Evolutionary conservation across 2,113 vertebrate species (phyloP), one percentile per base, ranked within the genome.

Genomic region (Oryzias curvinotus): DNA sequence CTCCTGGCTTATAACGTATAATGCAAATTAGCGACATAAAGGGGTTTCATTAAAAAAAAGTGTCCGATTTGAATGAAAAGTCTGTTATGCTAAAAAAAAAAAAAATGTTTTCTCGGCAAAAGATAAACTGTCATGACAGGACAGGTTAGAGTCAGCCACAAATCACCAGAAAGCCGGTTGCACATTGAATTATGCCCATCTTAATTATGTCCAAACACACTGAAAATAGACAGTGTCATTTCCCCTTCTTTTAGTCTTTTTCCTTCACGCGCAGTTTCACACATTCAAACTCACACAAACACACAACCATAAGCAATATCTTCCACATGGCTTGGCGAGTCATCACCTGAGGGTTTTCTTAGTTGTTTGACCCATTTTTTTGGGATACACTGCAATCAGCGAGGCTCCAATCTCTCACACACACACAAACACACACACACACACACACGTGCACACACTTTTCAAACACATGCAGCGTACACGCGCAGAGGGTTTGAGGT

Each of bases 311-410:
- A 42, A 62, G 48, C 56, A 60, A 18, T 45, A 71, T 65, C 72
- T 69, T 57, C 54, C 53, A 59, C 54, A 48, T 58, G 58, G 61
- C 57, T 72, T 15, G 30, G 51, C 64, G 73, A 75, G 71, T 62
- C 55, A 71, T 75, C 62, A 60, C 62, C 42, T 52, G 42, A 67
- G 61, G 62, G n/a, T 52, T 80, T 71, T 72, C 28, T 64, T 49
- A 68, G 61, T 66, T 21, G 28, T 79, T 75, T 79, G 74, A 78
- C 82, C 82, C 52, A 83, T 55, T 85, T 88, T 73, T 64, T 14
- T 28, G 15, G 58, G 25, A 51, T 62, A 65, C 71, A 61, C 75
- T 69, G 54, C 64, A 82, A 65, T 78, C 71, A 70, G 69, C 57
- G 58, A 61, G 73, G 60, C 73, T 70, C 42, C 45, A 75, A 68